Evolutionary conservation across 2,113 vertebrate genomes (phyloP), one percentile per base, ranked within the genome.

Genomic region (Sapayoa aenigma): DNA sequence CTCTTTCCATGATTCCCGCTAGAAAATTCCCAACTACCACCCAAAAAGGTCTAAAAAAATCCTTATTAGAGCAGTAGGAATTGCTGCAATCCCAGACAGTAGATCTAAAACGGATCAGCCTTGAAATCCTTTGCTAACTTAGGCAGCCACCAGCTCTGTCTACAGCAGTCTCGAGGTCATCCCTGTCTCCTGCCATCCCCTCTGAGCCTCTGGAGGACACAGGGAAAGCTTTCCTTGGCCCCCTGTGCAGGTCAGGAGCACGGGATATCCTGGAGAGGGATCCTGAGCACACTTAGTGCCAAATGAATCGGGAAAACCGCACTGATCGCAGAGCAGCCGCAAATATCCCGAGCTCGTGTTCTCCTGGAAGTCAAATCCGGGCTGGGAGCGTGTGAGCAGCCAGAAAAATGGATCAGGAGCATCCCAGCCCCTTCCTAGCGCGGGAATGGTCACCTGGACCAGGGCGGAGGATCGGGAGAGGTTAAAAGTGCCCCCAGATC

Each of bases 321-420:
- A 0, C 55, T 2, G 33, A 11, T 20, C 35, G 47, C 78, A 30
- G 60, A 3, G 44, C 5, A 1, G 10, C 14, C 33, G 44, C 39
- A 62, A 47, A n/a, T 1, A 4, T 2, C 52, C 58, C 0, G 12
- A 76, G 74, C 58, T 72, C 50, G 1, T 3, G 82, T 53, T 41
- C 44, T 46, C 72, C 50, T 0, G 3, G 49, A 2, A 13, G 12
- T 21, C 87, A 15, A 6, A 39, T 5, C 21, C 0, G 18, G 21
- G 76, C 35, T 23, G 81, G 42, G 9, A 3, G 2, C 1, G 44
- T 1, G 4, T 6, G 5, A 21, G 46, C 56, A 37, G 69, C n/a
- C 65, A 25, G 49, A 5, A 23, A 11, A 37, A 19, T 0, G 23
- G 39, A 8, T 1, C 35, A 44, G 80, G 65, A 37, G n/a, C 12